Base-by-base conservation (phyloP, 2,888 invertebrate genomes). In the Theretra japonica region DNA sequence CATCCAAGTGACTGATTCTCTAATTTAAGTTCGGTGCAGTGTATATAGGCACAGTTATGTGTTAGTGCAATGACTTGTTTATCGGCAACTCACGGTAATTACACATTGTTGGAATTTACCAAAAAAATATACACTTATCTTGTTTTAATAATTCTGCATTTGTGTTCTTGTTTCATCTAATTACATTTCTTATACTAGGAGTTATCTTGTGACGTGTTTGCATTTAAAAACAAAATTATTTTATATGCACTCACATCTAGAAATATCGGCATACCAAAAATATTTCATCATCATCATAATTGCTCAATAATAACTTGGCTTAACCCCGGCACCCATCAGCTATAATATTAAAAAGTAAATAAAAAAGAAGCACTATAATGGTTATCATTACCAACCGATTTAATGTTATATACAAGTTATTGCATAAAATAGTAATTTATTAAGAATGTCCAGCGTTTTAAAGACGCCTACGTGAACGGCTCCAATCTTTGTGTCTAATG, bases 1-100 rank as follows among this genome's bases (percentile, higher is more conserved):
- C 65, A 80, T 82, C 82, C 80, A 78, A 82, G 78, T 82, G 80
- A 85, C 84, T 84, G 87, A 87, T 83, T 85, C 80, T 83, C 79
- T 84, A 82, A 65, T 85, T 82, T 81, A 79, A 77, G 79, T 80
- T 77, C 69, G 65, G 48, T 65, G 65, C 48, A 65, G 23, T 79
- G 80, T 79, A 70, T 70, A 60, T 77, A 74, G 72, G 72, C 70
- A 75, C 72, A 75, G 70, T 74, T 70, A 62, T 71, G 30, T 69
- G 69, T 41, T 72, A 68, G 73, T 74, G 69, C 73, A 81, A 73
- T 75, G 74, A 77, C 75, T 80, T 70, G n/a, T 70, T 60, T 41
- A 30, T 59, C 5, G 28, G 50, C 19, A 48, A 48, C 33, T 19
- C 69, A 21, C 11, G 23, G 65, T 23, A 65, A 65, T 65, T 48